Evolutionary conservation across 2,113 vertebrate genomes (phyloP).

Genomic region (Ceyx melanurus): DNA sequence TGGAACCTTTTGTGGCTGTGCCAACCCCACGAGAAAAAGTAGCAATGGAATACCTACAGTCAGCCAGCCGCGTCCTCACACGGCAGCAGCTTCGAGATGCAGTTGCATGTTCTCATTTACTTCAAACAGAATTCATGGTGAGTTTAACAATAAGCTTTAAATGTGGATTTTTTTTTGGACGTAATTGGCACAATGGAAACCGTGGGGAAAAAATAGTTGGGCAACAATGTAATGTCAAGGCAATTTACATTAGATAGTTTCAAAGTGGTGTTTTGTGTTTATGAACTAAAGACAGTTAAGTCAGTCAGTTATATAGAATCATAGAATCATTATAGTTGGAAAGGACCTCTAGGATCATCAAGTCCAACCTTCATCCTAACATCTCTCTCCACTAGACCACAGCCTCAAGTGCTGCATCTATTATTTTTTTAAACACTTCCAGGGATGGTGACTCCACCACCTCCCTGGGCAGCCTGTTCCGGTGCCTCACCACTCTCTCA

Average conservation of each 20-base stretch:
- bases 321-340: no score
- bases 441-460: no score
- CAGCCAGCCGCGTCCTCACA: slow-evolving; percentile 83
- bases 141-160: slow-evolving; percentile 6
- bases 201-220: neutral
- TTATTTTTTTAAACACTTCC: no score
- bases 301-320: neutral
- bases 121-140: slow-evolving; percentile 94
- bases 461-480: no score
- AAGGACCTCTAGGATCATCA: no score
- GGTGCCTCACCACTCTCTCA: no score
- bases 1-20: slow-evolving; percentile 84
- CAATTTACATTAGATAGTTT: neutral
- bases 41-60: slow-evolving; percentile 88
- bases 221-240: neutral
- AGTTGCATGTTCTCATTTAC: slow-evolving; percentile 82
- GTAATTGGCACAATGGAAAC: neutral
- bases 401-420: no score
- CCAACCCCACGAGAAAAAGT: slow-evolving; percentile 88
- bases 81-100: slow-evolving; percentile 83
- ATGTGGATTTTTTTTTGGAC: neutral
- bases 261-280: neutral
- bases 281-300: neutral
- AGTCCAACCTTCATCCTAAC: no score
- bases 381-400: no score